Conservation (phyloP, 2,888 invertebrate species). For the Macropis europaea region DNA sequence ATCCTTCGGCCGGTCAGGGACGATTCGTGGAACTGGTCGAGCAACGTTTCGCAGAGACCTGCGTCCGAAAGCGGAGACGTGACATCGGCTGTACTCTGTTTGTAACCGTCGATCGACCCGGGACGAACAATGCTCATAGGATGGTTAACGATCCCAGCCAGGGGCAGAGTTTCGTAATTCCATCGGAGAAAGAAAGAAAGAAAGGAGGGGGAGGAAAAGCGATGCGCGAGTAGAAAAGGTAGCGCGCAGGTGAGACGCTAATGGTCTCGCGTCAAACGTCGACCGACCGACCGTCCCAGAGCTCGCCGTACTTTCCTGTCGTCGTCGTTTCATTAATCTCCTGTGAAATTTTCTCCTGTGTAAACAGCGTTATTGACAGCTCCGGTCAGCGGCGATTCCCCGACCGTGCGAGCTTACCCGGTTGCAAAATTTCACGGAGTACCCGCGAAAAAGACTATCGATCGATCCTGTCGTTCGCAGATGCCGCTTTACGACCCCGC, state of each 20-base stretch:
- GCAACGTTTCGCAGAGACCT: background rate
- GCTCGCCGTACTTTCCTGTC: slow-evolving; percentile 54
- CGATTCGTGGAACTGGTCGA: background rate
- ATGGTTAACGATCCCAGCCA: slow-evolving; percentile 59
- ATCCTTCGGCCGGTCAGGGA: no score
- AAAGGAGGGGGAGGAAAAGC: slow-evolving; percentile 36
- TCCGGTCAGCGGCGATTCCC: slow-evolving; percentile 21
- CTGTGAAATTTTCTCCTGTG: slow-evolving; percentile 71
- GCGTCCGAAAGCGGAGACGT: background rate
- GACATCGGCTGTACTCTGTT: background rate
- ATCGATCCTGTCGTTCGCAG: slow-evolving; percentile 56
- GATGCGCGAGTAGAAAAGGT: slow-evolving; percentile 36
- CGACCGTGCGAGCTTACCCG: slow-evolving; percentile 34
- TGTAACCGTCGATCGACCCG: slow-evolving; percentile 26
- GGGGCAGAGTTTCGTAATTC: slow-evolving; percentile 41
- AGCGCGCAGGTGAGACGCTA: slow-evolving; percentile 64
- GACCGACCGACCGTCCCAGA: slow-evolving; percentile 68
- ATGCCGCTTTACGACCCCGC: slow-evolving; percentile 42
- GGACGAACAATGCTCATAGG: slow-evolving; percentile 47
- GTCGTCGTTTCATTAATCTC: slow-evolving; percentile 74
- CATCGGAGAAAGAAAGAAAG: slow-evolving; percentile 30
- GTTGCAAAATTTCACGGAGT: slow-evolving; percentile 61
- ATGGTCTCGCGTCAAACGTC: slow-evolving; percentile 73
- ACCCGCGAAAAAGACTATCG: slow-evolving; percentile 8
- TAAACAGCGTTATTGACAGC: slow-evolving; percentile 71